A percentile compares a stretch with the other conserved stretches of the same genome.
Evolutionary conservation across 2,888 invertebrate genomes (phyloP).

Genomic region (Conus canariensis): DNA sequence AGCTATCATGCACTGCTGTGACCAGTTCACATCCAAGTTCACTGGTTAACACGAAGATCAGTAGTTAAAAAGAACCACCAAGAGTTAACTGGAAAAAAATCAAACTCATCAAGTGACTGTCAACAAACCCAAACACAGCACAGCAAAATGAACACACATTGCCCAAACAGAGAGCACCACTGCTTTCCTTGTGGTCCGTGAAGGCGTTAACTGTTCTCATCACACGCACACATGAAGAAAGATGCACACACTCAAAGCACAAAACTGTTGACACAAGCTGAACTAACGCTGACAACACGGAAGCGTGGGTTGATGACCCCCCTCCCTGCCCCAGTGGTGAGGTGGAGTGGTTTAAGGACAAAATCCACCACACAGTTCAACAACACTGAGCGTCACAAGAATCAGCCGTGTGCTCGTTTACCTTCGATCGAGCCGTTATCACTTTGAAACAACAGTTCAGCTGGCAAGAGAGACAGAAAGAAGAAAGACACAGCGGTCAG

Average conservation of each 20-base stretch:
- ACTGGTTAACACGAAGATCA: not conserved
- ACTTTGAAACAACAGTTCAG: constrained; percentile 61
- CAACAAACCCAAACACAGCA: constrained; percentile 44
- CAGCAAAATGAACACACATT: constrained; percentile 40
- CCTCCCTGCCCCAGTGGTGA: not conserved
- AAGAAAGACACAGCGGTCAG: not conserved
- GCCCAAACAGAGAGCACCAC: constrained; percentile 8
- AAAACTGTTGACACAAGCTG: not conserved
- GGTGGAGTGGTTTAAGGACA: not conserved
- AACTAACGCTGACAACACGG: not conserved
- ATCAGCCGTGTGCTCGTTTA: constrained; percentile 19
- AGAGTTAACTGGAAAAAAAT: constrained; percentile 9
- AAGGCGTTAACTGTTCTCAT: not conserved
- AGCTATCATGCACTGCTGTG: constrained; percentile 1
- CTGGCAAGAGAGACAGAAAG: constrained; percentile 35
- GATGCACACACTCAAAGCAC: constrained; percentile 24
- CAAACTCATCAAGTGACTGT: not conserved
- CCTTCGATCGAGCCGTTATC: constrained; percentile 58
- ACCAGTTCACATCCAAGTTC: not conserved
- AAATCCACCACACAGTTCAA: constrained; percentile 26
- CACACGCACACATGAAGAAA: constrained; percentile 4
- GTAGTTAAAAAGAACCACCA: not conserved
- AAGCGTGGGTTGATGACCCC: not conserved
- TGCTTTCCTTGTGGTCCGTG: not conserved
- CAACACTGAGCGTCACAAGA: not conserved